Base-by-base conservation (phyloP, 2,888 invertebrate genomes). In the Heliconius sara region DNA sequence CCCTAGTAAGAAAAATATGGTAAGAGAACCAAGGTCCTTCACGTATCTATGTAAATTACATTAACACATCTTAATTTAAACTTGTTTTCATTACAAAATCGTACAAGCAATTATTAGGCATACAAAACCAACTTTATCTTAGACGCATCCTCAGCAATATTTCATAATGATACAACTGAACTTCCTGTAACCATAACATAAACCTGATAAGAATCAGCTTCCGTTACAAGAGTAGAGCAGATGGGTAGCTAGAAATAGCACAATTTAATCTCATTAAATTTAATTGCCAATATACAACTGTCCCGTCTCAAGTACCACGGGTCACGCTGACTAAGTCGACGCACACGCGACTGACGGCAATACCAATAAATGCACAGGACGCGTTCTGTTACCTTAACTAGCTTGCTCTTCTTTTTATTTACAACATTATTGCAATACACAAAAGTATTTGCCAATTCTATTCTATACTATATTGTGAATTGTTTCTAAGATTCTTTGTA, bases 211-310 rank as follows among this genome's bases (percentile, higher is more conserved):
- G 85, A 86, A 87, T 86, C 84, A 82, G 86, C 86, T 86, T 88
- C 88, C 89, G 88, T 85, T 87, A 79, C 82, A 79, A 78, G 80
- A 79, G 83, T 79, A 83, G 83, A 85, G 86, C 91, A 91, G 90
- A 90, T 91, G 90, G 84, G 85, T 85, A 84, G 88, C 88, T 91
- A 90, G 88, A 92, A 93, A 93, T 93, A 93, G 91, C 88, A 90
- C 89, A 90, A 92, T 93, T 91, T 91, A 90, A 93, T 92, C 91
- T 92, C 87, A 92, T 93, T 91, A 90, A 89, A 89, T 90, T 92
- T 93, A 94, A 95, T 93, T 93, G 91, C 89, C 89, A 88, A 90
- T 91, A 89, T 87, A 91, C 92, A 92, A 92, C 92, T 92, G 92
- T 87, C 85, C 83, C 85, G 86, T 89, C 92, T 91, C 91, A 86